A percentile compares a stretch with the other conserved stretches of the same genome.
Evolutionary conservation across 2,888 invertebrate genomes (phyloP).

Genomic region (Alloscopus bannaensis): DNA sequence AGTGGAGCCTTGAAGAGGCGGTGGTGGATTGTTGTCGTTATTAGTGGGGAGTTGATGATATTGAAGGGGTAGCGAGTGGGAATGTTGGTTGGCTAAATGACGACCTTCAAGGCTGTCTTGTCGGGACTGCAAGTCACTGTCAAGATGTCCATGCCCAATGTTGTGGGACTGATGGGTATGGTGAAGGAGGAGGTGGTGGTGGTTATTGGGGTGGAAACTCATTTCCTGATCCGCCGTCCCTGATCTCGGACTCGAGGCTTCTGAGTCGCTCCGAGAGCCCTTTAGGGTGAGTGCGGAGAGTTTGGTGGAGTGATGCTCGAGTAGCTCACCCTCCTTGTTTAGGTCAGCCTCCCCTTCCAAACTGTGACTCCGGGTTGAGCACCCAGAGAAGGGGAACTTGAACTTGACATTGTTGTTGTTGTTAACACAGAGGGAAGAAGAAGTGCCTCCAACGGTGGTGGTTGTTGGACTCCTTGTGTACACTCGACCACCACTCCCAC

Average conservation of each 20-base stretch:
- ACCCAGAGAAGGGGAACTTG: conserved; percentile 8
- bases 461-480: not conserved
- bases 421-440: not conserved
- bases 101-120: not conserved
- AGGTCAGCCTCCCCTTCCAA: not conserved
- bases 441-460: not conserved
- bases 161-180: no score
- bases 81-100: not conserved
- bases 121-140: not conserved
- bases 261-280: conserved; percentile 41
- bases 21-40: conserved; percentile 35
- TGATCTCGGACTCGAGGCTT: conserved; percentile 47
- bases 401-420: conserved; percentile 32
- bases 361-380: not conserved
- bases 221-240: conserved; percentile 26
- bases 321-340: not conserved
- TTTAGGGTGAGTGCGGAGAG: not conserved
- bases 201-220: conserved; percentile 13
- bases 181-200: no score
- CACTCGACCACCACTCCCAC: not conserved
- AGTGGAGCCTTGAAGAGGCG: not conserved
- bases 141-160: no score
- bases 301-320: not conserved
- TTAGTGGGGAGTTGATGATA: conserved; percentile 25
- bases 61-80: no score